Evolutionary conservation across 2,888 invertebrate species (phyloP), one percentile per base, ranked within the genome.

Genomic region (Temnothorax unifasciatus): DNA sequence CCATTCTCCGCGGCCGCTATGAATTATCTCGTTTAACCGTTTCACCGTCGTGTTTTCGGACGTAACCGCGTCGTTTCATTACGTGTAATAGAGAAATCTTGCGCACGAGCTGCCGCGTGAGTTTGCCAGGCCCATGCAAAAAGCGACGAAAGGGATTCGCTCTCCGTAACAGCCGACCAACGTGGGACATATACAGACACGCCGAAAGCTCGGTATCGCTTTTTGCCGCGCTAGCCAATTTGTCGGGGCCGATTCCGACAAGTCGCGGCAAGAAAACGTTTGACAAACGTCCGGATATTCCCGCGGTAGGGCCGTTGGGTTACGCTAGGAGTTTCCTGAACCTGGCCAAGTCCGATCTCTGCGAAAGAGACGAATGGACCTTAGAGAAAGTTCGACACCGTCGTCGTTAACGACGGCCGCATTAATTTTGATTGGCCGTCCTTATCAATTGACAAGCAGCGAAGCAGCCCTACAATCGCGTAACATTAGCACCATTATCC

Each of bases 231-330:
- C n/a, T 44, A 83, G 89, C 89, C 89, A 89, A 89, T 89, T 89
- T 89, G 89, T 89, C 89, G 86, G 84, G 84, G 71, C 88, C 84
- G 88, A 88, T 87, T 84, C 89, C 83, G 89, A 88, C 89, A 87
- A 87, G 85, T 84, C 83, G 76, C 76, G 86, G 88, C 89, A 89
- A 89, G 89, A 89, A 89, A 89, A 84, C 88, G 75, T 89, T 89
- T 89, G 89, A 86, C 89, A 89, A 89, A 89, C 89, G 89, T 86
- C 89, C 61, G 79, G 87, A 86, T 88, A 84, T 84, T 82, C 84
- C 77, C 77, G 69, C 86, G 85, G 76, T 77, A 74, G 68, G 86
- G 61, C 83, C 61, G 50, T 38, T 38, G 59, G 59, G 25, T 71
- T 25, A 81, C 68, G 59, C 75, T 73, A 29, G 59, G 68, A 73